A percentile compares a stretch with the other conserved stretches of the same genome.
These are phyloP conservation scores for Mastigias papua DNA, from an alignment of 30 jellyfish, hydroid and myxozoan species.

Conservation along the genomic window DNA sequence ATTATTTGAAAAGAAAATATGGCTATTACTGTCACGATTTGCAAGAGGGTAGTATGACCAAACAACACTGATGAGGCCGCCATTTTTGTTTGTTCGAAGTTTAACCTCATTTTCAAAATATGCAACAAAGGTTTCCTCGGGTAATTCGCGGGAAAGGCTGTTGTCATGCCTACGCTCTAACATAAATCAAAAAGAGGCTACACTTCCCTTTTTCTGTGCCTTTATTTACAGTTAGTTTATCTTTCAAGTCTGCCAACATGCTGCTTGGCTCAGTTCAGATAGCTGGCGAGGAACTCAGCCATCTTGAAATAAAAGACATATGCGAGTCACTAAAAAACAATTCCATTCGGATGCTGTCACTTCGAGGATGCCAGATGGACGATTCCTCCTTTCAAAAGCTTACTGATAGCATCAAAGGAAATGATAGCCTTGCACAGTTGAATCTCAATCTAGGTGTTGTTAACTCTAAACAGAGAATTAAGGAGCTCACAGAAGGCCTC, in stretches of 20 bases:
- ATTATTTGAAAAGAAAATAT: background rate
- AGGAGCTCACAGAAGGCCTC: slow-evolving; percentile 93
- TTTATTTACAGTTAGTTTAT: background rate
- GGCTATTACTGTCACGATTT: background rate
- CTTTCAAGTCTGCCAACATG: slow-evolving; percentile 10
- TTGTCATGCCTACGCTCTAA: background rate
- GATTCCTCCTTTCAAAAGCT: slow-evolving; percentile 77
- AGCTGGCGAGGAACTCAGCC: slow-evolving; percentile 96
- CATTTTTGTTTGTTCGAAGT: slow-evolving; percentile 21
- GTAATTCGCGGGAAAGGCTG: background rate
- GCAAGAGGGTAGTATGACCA: background rate
- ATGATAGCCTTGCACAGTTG: slow-evolving; percentile 88
- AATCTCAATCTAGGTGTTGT: slow-evolving; percentile 92
- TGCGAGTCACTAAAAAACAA: slow-evolving; percentile 88
- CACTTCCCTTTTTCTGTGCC: background rate
- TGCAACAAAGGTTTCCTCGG: slow-evolving; percentile 9
- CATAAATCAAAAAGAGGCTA: slow-evolving; percentile 23
- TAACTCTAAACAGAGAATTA: slow-evolving; percentile 76
- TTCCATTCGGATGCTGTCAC: slow-evolving; percentile 91
- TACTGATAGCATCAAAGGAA: slow-evolving; percentile 82
- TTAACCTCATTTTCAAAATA: slow-evolving; percentile 10
- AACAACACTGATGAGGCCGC: slow-evolving; percentile 22
- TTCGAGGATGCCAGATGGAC: slow-evolving; percentile 93
- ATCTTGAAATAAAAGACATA: slow-evolving; percentile 81
- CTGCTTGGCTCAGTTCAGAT: slow-evolving; percentile 96